phyloP scores from a whole-genome alignment of 2,797 vertebrate species.

The Acipenser ruthenus region DNA sequence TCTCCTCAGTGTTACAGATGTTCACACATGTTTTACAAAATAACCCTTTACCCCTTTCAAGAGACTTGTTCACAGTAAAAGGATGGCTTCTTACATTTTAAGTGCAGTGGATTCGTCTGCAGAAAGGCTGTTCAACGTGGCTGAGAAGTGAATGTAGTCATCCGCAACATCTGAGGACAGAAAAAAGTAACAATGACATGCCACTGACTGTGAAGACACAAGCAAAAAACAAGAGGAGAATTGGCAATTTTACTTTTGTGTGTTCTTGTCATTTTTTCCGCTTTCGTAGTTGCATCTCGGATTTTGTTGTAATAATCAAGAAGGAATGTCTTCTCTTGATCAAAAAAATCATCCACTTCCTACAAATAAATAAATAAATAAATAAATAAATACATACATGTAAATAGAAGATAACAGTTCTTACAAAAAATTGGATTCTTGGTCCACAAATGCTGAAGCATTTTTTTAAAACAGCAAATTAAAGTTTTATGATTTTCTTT shows the following conservation, averaged over 20 bases:
- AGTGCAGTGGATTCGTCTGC: constrained; percentile 77
- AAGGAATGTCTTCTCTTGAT: constrained; percentile 94
- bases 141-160: constrained; percentile 88
- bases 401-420: no score
- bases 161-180: constrained; percentile 78
- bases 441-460: no score
- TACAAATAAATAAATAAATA: constrained; percentile 35
- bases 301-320: constrained; percentile 90
- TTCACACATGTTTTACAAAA: no score
- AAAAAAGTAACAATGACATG: constrained; percentile 30
- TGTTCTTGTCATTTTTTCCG: constrained; percentile 91
- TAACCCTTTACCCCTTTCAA: no score
- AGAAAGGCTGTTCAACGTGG: constrained; percentile 72
- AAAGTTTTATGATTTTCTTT: no score
- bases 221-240: constrained; percentile 8
- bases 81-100: constrained; percentile 68
- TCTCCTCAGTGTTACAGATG: no score
- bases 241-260: constrained; percentile 82
- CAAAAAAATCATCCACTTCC: constrained; percentile 97
- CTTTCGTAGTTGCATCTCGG: constrained; percentile 87
- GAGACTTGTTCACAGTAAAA: no score
- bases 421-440: no score
- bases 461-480: no score
- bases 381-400: background rate
- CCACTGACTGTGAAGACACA: no score